Evolutionary conservation across 2,113 vertebrate genomes (phyloP), one percentile per base, ranked within the genome.

Genomic region (Cinclus cinclus): DNA sequence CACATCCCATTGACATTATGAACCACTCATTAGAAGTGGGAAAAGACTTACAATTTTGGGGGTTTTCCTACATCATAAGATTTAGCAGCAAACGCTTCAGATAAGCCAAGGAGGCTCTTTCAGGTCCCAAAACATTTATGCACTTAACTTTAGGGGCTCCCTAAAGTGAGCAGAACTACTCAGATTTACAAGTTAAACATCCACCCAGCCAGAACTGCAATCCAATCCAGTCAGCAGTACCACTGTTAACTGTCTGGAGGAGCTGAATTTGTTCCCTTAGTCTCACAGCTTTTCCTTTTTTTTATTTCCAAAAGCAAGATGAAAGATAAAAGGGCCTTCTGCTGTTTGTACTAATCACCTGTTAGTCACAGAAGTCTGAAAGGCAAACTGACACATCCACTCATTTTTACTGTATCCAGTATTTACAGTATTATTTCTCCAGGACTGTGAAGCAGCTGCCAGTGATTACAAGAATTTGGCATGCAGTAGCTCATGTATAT

Each of bases 391-490:
- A 95, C 84, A 88, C 31, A 68, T 92, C 81, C 63, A 92, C 46
- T 85, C 52, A 37, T 92, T 92, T 74, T 73, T n/a, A 44, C 79
- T 67, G 28, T 87, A 95, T 92, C 78, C 82, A 92, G 50, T 89
- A 90, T 53, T 63, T 95, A 73, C 69, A 90, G 64, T 64, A 82
- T 56, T 83, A 76, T 76, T 93, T 95, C 87, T 90, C 68, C 83
- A 93, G 75, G 82, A 95, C 78, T 68, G 73, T 62, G 68, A 75
- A 71, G 73, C 74, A 83, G 73, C 27, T 96, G 89, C 92, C 95
- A 95, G 89, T 96, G 90, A 96, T 83, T 89, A 96, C 16, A 20
- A 71, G 73, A 81, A 67, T 62, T 76, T 92, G 92, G 85, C 95
- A 93, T 33, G 42, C 58, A 58, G 74, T 49, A 92, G 74, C 71